phyloP scores from a whole-genome alignment of 1,140 invertebrate species.

The Luehdorfia chinensis region DNA sequence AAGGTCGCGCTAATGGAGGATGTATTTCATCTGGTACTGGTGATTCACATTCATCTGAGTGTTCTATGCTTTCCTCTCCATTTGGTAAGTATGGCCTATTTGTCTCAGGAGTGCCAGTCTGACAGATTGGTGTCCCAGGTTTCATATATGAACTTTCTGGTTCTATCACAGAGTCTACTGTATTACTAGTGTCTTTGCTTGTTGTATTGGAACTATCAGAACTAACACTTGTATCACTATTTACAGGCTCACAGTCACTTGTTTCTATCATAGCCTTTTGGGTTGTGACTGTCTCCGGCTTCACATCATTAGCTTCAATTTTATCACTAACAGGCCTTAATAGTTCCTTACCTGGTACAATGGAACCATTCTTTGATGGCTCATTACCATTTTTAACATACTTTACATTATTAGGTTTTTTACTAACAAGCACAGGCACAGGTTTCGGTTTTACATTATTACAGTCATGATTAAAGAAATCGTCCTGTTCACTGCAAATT shows the following conservation, averaged over 20 bases:
- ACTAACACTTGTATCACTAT: conserved; percentile 51
- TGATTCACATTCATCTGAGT: conserved; percentile 52
- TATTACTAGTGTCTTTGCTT: conserved; percentile 45
- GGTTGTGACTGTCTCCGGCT: conserved; percentile 41
- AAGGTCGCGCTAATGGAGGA: conserved; percentile 24
- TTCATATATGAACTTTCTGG: conserved; percentile 35
- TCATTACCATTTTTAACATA: conserved; percentile 43
- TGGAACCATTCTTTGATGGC: conserved; percentile 42
- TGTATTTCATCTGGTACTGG: conserved; percentile 34
- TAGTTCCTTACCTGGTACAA: conserved; percentile 33
- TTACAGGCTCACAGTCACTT: conserved; percentile 37
- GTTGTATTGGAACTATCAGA: conserved; percentile 43
- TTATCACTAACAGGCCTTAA: conserved; percentile 39
- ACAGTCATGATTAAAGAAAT: conserved; percentile 85
- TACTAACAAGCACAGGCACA: conserved; percentile 66
- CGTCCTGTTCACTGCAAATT: conserved; percentile 83
- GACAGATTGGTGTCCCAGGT: conserved; percentile 23
- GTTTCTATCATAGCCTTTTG: conserved; percentile 30
- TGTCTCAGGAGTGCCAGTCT: conserved; percentile 23
- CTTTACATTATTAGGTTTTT: conserved; percentile 57
- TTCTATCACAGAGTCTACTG: conserved; percentile 41
- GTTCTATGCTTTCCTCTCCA: conserved; percentile 54
- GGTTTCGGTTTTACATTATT: conserved; percentile 68
- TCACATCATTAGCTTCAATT: conserved; percentile 44
- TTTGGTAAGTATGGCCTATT: conserved; percentile 35